These are phyloP conservation scores for Sciurus vulgaris DNA, from an alignment of 2,797 vertebrate genomes.

Conservation along the genomic window DNA sequence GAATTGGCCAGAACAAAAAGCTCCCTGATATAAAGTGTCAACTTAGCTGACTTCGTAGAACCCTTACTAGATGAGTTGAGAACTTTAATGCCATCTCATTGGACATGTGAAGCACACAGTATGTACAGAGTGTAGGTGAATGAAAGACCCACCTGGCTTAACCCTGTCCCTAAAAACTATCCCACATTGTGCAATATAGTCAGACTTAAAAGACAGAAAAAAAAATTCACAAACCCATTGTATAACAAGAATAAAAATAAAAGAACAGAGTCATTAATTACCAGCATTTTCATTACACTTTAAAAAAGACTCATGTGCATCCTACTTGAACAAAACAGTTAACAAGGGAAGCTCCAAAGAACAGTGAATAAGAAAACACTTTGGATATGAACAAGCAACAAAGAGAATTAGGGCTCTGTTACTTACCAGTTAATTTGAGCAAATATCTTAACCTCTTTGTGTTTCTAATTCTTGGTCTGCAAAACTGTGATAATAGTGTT, in stretches of 20 bases:
- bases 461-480: not conserved
- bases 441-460: not conserved
- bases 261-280: not conserved
- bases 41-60: conserved; percentile 44
- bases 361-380: not conserved
- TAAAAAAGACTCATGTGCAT: not conserved
- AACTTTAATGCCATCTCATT: not conserved
- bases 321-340: not conserved
- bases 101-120: not conserved
- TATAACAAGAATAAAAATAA: conserved; percentile 12
- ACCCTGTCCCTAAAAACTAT: not conserved
- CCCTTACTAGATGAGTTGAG: conserved; percentile 11
- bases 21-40: conserved; percentile 61
- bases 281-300: not conserved
- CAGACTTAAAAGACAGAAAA: not conserved
- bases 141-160: not conserved
- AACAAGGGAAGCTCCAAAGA: not conserved
- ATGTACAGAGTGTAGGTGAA: not conserved
- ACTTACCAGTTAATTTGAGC: not conserved
- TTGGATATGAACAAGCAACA: not conserved
- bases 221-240: not conserved
- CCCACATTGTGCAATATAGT: too few species aligned
- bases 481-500: not conserved
- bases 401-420: not conserved
- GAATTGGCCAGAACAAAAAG: conserved; percentile 71